These are phyloP conservation scores for Carollia perspicillata DNA, from an alignment of 2,113 vertebrate genomes.

Conservation along the genomic window DNA sequence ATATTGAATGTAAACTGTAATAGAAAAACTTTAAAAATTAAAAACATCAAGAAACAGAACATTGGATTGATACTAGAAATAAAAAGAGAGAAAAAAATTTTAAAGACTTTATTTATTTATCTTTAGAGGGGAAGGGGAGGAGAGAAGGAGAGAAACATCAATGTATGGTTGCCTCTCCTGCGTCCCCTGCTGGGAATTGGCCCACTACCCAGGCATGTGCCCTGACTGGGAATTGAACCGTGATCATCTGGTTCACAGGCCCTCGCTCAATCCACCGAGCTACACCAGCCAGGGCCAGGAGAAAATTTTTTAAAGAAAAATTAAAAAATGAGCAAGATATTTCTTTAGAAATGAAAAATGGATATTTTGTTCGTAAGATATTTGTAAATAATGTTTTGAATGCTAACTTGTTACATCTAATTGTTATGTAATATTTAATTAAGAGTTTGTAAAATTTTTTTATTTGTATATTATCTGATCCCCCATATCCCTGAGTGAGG, in stretches of 20 bases:
- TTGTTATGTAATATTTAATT: neutral
- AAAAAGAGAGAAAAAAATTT: neutral
- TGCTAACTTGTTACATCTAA: constrained; percentile 24
- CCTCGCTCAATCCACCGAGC: too few relatives aligned
- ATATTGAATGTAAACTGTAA: neutral
- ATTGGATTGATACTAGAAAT: neutral
- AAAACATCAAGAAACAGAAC: neutral
- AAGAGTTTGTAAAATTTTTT: constrained; percentile 34
- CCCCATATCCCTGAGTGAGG: neutral
- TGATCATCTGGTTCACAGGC: too few relatives aligned
- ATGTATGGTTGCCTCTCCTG: too few relatives aligned
- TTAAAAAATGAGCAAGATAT: neutral
- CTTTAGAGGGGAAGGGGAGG: too few relatives aligned
- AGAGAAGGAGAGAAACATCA: too few relatives aligned
- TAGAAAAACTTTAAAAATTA: neutral
- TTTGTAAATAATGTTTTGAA: neutral
- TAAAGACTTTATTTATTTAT: too few relatives aligned
- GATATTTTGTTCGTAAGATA: neutral
- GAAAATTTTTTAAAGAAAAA: neutral
- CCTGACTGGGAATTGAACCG: too few relatives aligned
- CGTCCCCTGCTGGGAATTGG: too few relatives aligned
- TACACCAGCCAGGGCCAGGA: too few relatives aligned
- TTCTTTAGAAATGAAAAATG: neutral
- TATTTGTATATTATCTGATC: neutral
- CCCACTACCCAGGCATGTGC: too few relatives aligned